Percentiles rank a stretch among this genome's conserved stretches.
These are phyloP conservation scores for Tetragonisca angustula DNA, from an alignment of 2,888 invertebrate genomes.

Conservation along the genomic window DNA sequence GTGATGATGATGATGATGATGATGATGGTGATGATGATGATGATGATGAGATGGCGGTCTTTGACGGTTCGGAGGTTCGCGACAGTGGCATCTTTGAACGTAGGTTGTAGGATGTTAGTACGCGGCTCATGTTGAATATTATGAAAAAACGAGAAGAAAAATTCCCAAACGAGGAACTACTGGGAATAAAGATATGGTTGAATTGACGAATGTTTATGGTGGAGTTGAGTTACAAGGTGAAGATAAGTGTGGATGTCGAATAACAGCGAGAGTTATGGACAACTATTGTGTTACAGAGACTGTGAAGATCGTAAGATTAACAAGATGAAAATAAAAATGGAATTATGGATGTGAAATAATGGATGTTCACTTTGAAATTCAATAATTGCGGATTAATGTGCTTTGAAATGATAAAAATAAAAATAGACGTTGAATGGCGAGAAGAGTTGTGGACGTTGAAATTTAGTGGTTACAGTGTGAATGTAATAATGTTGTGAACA, in stretches of 20 bases:
- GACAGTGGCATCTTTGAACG: conserved; percentile 11
- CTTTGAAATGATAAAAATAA: too few species aligned
- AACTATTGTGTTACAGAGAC: too few species aligned
- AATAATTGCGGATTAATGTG: not conserved
- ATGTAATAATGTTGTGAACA: accelerated
- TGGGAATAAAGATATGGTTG: not conserved
- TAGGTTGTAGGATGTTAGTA: not conserved
- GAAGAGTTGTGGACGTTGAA: too few species aligned
- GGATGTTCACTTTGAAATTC: too few species aligned
- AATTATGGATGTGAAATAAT: too few species aligned
- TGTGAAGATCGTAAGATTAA: not conserved
- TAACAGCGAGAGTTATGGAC: too few species aligned
- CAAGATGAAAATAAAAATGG: not conserved
- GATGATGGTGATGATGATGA: not conserved
- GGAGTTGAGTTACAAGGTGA: not conserved
- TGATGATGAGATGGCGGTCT: not conserved
- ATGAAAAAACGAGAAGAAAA: not conserved
- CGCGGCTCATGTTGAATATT: not conserved
- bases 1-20: not conserved
- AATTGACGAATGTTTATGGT: not conserved
- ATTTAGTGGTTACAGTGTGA: not conserved
- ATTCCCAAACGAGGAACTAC: too few species aligned
- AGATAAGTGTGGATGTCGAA: too few species aligned
- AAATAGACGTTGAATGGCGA: too few species aligned
- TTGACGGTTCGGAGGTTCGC: not conserved